Percentiles rank a stretch among this genome's conserved stretches.
phyloP scores from a whole-genome alignment of 2,113 vertebrate species.

The Pseudonaja textilis region DNA sequence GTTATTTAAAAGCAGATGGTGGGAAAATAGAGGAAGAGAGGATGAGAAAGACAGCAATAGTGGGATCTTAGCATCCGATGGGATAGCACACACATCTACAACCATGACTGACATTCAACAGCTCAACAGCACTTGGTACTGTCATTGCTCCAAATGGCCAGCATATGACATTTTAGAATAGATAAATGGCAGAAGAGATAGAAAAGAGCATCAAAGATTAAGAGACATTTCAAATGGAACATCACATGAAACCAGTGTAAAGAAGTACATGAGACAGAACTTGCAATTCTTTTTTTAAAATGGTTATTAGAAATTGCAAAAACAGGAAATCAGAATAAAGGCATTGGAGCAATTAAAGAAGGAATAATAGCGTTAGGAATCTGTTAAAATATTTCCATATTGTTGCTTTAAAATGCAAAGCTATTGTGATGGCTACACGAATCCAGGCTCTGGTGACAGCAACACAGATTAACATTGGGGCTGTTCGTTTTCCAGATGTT shows the following conservation, averaged over 20 bases:
- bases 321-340: neutral
- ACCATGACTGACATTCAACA: neutral
- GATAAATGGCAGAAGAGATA: neutral
- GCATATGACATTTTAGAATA: neutral
- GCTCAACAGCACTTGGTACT: neutral
- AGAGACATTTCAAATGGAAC: neutral
- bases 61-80: neutral
- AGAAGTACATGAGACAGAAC: neutral
- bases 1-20: constrained; percentile 2
- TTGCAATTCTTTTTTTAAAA: no score
- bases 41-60: neutral
- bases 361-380: neutral
- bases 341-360: neutral
- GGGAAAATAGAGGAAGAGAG: neutral
- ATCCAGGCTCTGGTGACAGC: neutral
- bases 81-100: neutral
- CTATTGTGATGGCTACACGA: neutral
- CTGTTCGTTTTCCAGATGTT: neutral
- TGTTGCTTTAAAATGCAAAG: neutral
- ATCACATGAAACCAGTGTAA: neutral
- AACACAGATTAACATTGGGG: neutral
- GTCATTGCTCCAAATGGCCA: neutral
- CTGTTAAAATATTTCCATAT: neutral
- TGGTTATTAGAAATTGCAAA: neutral
- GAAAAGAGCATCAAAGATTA: neutral